Percentiles rank a stretch among this genome's conserved stretches.
Conservation (phyloP, 2,113 vertebrate species). For the Rhinolophus ferrumequinum region DNA sequence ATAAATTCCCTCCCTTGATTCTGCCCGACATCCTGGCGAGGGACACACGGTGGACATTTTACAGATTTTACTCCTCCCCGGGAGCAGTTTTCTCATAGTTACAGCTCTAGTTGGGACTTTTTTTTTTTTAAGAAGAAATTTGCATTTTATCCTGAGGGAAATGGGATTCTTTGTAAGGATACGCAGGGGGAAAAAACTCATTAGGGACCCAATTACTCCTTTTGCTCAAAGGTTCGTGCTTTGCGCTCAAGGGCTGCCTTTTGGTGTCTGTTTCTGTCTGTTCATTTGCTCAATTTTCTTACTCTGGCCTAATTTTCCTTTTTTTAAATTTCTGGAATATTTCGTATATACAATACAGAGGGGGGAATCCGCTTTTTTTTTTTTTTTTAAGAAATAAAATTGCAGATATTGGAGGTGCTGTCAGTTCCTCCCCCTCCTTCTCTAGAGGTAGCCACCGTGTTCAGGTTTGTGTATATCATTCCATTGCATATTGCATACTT, state of each 20-base stretch:
- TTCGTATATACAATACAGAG: neutral
- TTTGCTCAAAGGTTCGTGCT: neutral
- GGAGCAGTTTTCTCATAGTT: neutral
- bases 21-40: neutral
- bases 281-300: constrained; percentile 48
- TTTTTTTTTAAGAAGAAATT: neutral
- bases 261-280: neutral
- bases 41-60: neutral
- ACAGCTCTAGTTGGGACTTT: neutral
- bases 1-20: neutral
- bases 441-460: constrained; percentile 22
- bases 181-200: neutral
- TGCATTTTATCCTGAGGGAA: neutral
- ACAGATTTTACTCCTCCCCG: neutral
- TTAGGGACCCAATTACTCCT: neutral
- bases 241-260: constrained; percentile 13
- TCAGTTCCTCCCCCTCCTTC: neutral
- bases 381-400: neutral
- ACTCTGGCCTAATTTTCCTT: constrained; percentile 13
- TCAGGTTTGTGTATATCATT: constrained; percentile 40
- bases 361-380: neutral
- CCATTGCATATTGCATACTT: constrained; percentile 30
- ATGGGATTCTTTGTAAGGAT: neutral
- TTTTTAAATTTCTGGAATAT: constrained; percentile 51
- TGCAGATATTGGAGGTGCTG: neutral